Percentiles rank a stretch among this genome's conserved stretches.
Conservation (phyloP, 2,113 vertebrate genomes). For the Chrysemys picta region DNA sequence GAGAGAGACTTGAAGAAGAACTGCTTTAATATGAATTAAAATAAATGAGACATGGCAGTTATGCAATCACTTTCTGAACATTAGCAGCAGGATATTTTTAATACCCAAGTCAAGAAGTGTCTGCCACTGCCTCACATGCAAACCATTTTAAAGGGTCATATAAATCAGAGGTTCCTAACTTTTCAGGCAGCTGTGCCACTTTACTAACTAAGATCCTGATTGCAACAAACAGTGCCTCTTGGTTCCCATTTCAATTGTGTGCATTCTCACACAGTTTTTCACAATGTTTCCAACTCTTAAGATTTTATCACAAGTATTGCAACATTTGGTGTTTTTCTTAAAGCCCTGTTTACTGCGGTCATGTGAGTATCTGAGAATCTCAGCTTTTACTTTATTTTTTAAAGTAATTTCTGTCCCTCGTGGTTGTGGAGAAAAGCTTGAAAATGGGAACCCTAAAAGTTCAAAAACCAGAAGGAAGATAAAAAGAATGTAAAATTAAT, state of each 20-base stretch:
- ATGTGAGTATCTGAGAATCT: no score
- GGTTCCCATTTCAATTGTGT: neutral
- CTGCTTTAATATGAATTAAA: constrained; percentile 32
- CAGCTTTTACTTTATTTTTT: no score
- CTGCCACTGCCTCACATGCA: neutral
- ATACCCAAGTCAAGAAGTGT: constrained; percentile 13
- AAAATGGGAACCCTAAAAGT: fast-evolving
- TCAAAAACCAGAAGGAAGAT: neutral
- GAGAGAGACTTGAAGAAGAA: constrained; percentile 27
- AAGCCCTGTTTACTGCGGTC: fast-evolving
- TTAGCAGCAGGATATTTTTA: neutral
- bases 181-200: constrained; percentile 18
- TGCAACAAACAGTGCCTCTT: neutral
- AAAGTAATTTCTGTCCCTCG: no score
- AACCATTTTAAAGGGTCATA: neutral
- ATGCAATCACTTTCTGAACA: neutral
- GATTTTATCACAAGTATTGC: neutral
- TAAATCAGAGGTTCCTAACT: constrained; percentile 21
- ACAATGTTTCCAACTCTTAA: neutral
- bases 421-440: neutral
- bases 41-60: constrained; percentile 21
- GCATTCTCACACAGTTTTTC: neutral
- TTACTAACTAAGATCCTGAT: neutral
- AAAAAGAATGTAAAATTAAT: no score
- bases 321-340: neutral